Evolutionary conservation across 2,797 vertebrate genomes (phyloP).

Genomic region (Eleutherodactylus coqui): DNA sequence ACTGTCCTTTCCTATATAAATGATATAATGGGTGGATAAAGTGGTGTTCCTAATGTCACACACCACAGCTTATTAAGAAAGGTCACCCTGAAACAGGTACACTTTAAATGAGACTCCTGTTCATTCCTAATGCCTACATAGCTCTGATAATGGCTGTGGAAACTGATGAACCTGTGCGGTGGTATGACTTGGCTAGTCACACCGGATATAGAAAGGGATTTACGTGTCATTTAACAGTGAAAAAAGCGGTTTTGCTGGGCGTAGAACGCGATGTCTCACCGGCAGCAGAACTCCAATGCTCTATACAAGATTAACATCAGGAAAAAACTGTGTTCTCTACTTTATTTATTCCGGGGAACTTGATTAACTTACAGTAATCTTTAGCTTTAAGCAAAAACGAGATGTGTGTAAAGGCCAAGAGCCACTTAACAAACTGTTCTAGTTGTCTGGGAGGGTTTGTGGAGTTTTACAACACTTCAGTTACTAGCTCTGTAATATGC

Average conservation of each 20-base stretch:
- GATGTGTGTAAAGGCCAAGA: conserved; percentile 21
- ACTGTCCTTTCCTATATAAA: too few relatives aligned
- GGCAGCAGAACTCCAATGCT: conserved; percentile 10
- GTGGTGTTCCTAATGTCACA: too few relatives aligned
- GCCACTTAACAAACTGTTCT: neutral
- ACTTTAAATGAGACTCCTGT: neutral
- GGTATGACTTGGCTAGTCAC: neutral
- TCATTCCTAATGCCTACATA: neutral
- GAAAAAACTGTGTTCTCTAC: neutral
- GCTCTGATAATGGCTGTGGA: neutral
- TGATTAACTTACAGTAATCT: conserved; percentile 22
- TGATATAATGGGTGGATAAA: too few relatives aligned
- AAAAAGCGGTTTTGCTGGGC: too few relatives aligned
- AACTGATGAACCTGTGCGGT: neutral
- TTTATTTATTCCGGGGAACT: conserved; percentile 2
- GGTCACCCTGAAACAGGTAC: too few relatives aligned
- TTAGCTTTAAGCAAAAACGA: neutral
- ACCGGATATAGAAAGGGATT: neutral
- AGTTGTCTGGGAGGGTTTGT: neutral
- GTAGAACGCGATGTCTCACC: neutral
- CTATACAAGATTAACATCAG: conserved; percentile 9
- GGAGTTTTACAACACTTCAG: neutral
- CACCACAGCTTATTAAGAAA: too few relatives aligned
- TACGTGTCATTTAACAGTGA: neutral
- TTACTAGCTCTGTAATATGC: neutral